Conservation (phyloP, 2,888 invertebrate species). For the Heteromurus nitidus region DNA sequence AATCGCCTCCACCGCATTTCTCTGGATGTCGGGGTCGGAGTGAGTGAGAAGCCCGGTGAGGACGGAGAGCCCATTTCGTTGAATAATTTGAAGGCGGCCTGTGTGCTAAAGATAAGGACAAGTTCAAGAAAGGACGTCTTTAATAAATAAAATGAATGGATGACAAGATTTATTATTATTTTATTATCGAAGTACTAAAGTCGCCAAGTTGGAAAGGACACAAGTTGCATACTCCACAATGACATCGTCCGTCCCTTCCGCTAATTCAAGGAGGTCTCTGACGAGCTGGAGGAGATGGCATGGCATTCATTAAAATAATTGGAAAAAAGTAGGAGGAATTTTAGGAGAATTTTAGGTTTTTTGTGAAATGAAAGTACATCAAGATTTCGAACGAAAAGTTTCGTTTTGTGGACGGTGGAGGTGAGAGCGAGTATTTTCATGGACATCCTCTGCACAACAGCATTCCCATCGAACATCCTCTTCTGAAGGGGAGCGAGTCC, state of each 20-base stretch:
- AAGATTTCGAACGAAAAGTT: constrained; percentile 60
- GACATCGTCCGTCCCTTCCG: constrained; percentile 61
- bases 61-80: constrained; percentile 59
- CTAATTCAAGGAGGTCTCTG: constrained; percentile 56
- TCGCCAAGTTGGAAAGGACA: constrained; percentile 58
- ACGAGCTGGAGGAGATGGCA: constrained; percentile 62
- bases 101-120: constrained; percentile 57
- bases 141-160: not conserved
- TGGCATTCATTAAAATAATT: no score
- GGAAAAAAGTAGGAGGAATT: not conserved
- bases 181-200: constrained; percentile 44
- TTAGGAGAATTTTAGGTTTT: not conserved
- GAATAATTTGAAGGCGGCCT: constrained; percentile 69
- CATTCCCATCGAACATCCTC: constrained; percentile 59
- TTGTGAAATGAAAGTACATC: constrained; percentile 52
- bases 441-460: constrained; percentile 66
- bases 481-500: constrained; percentile 58
- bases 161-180: not conserved
- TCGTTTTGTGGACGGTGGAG: constrained; percentile 61
- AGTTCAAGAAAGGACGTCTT: not conserved
- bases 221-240: constrained; percentile 68
- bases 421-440: constrained; percentile 68
- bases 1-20: constrained; percentile 68
- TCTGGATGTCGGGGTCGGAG: constrained; percentile 67
- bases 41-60: constrained; percentile 50